Evolutionary conservation across 1,140 invertebrate genomes (phyloP), one percentile per base, ranked within the genome.

Genomic region (Brachionus asplanchnoidis): DNA sequence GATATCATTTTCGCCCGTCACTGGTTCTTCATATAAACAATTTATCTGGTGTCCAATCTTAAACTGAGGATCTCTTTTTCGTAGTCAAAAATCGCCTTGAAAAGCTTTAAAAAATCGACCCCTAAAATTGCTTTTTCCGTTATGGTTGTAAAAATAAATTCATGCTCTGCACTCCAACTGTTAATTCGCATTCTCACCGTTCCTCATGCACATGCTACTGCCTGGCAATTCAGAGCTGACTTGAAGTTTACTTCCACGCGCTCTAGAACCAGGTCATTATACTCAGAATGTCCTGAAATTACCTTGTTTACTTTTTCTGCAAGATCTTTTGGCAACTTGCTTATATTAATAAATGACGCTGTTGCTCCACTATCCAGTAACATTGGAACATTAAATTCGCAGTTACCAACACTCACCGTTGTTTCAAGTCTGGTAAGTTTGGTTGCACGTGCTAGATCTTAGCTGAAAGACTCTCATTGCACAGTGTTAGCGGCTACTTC

Each of bases 71-170:
- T 68, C 23, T 68, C 65, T 68, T 68, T 68, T 68, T 68, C 65
- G 65, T 32, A 68, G 65, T 68, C 65, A 32, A 68, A 68, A 68
- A 68, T 32, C n/a, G 65, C 65, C 26, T 68, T 68, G 32, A 68
- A 68, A 14, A 2, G 9, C 32, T 32, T 68, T 1, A 68, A 32
- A 68, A 68, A 68, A 32, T 68, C 65, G 11, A 68, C 14, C 11
- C 65, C 65, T 32, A 68, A 40, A 32, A 68, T 68, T 14, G 65
- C 65, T 68, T 8, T 68, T 32, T 68, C 65, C 3, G 65, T 68
- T 12, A 68, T 68, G 32, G 9, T 32, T 68, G 65, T 68, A 17
- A 40, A 68, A 68, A 68, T 68, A 68, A 68, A 68, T 40, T 68
- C 65, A 40, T 68, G 65, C 8, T 68, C 65, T 14, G 11, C 26